Base-by-base conservation (phyloP, 2,888 invertebrate genomes). In the Melieria crassipennis region DNA sequence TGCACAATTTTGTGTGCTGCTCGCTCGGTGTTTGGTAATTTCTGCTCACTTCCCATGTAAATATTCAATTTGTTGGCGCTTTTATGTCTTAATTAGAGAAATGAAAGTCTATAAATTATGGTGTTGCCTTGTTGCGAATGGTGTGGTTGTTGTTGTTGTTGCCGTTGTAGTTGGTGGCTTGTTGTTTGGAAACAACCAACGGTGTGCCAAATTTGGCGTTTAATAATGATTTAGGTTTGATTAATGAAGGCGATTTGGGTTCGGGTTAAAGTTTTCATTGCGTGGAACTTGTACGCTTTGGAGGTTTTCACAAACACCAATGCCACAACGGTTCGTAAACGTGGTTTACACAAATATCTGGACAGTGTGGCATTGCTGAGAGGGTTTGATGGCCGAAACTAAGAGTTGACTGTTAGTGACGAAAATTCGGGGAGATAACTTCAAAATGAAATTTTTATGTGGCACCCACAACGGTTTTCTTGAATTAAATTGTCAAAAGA, bases 51-150 rank as follows among this genome's bases (percentile, higher is more conserved):
- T 70, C 70, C 65, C 63, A 63, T 63, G 69, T 69, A 63, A 75
- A 73, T 74, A 70, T 65, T 73, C 71, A 74, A 75, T 76, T 75
- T 75, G 75, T 71, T 75, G 46, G 68, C 16, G 66, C 69, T 75
- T 76, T 75, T 66, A 75, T 76, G 70, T 64, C 73, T 78, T 78
- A 69, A 76, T 77, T 76, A 76, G 67, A 57, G 48, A 73, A 74
- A 76, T 69, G 69, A 75, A 75, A 75, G 71, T 72, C 67, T 50
- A 52, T 65, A 56, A 62, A 50, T 69, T 60, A 64, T 16, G 16
- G 10, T 16, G 48, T 13, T 66, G 45, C 55, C 47, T 55, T 50
- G 57, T 61, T 30, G 43, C 11, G 30, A 30, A 30, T 57, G 47
- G 11, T 67, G 60, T 47, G 45, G 43, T 50, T 16, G 7, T 13